A percentile compares a stretch with the other conserved stretches of the same genome.
Evolutionary conservation across 2,888 invertebrate species (phyloP).

Genomic region (Mechanitis messenoides): DNA sequence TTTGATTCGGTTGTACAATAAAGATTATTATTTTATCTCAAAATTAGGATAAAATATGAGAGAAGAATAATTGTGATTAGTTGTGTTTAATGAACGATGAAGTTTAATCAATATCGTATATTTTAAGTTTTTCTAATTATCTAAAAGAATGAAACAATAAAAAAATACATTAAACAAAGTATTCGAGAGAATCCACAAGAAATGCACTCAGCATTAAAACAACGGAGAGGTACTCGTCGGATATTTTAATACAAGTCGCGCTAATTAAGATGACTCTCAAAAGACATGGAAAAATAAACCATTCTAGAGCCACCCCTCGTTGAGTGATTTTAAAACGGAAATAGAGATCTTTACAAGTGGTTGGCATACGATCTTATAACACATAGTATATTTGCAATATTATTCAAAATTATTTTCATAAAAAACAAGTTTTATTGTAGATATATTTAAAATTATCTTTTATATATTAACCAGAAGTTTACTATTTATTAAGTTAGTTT

Average conservation of each 20-base stretch:
- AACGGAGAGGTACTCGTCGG: conserved; percentile 12
- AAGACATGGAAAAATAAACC: conserved; percentile 28
- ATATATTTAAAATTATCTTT: no score
- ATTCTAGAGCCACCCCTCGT: conserved; percentile 21
- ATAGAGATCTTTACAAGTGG: conserved; percentile 2
- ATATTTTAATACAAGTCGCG: conserved; percentile 30
- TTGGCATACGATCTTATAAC: neutral
- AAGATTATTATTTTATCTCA: no score
- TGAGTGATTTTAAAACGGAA: neutral
- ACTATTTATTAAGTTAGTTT: no score
- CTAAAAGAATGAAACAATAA: neutral
- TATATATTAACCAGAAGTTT: no score
- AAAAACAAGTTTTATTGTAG: no score
- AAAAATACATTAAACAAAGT: conserved; percentile 6
- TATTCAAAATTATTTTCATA: no score
- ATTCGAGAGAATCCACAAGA: neutral
- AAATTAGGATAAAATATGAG: no score
- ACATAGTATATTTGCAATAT: no score
- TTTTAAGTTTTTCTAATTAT: neutral
- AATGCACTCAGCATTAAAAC: conserved; percentile 14
- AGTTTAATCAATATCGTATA: neutral
- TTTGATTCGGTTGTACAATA: no score
- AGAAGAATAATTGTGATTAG: no score
- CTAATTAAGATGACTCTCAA: conserved; percentile 34
- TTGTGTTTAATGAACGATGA: no score